phyloP scores from a whole-genome alignment of 2,888 invertebrate genomes.

The Yponomeuta sedellus region DNA sequence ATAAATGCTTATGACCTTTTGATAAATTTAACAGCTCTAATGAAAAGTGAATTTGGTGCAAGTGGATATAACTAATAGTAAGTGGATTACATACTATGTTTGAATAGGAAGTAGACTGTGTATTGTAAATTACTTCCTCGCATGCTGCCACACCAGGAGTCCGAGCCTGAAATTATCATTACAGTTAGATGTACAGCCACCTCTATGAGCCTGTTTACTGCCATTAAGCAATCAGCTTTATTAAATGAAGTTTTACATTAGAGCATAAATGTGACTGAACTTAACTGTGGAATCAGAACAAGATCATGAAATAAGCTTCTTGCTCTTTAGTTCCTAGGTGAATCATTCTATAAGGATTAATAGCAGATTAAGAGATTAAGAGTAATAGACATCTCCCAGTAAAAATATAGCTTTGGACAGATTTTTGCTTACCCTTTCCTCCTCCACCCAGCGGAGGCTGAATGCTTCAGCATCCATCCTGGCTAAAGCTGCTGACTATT shows the following conservation, averaged over 20 bases:
- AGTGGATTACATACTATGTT: slow-evolving; percentile 46
- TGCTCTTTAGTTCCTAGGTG: too few species aligned
- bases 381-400: too few species aligned
- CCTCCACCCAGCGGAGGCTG: slow-evolving; percentile 67
- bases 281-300: slow-evolving; percentile 30
- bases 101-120: slow-evolving; percentile 42
- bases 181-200: slow-evolving; percentile 2
- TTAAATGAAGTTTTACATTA: not conserved
- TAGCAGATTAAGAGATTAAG: too few species aligned
- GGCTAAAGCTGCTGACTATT: slow-evolving; percentile 31
- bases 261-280: slow-evolving; percentile 20
- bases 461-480: slow-evolving; percentile 48
- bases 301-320: slow-evolving; percentile 10
- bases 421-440: slow-evolving; percentile 48
- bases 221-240: not conserved
- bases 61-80: not conserved
- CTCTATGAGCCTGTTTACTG: not conserved
- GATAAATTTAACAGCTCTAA: not conserved
- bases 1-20: too few species aligned
- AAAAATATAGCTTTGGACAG: not conserved
- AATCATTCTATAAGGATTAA: too few species aligned
- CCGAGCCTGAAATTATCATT: slow-evolving; percentile 7
- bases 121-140: slow-evolving; percentile 53
- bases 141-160: slow-evolving; percentile 37
- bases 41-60: not conserved